Evolutionary conservation across 1,140 invertebrate species (phyloP).

Genomic region (Aphidius ervi): DNA sequence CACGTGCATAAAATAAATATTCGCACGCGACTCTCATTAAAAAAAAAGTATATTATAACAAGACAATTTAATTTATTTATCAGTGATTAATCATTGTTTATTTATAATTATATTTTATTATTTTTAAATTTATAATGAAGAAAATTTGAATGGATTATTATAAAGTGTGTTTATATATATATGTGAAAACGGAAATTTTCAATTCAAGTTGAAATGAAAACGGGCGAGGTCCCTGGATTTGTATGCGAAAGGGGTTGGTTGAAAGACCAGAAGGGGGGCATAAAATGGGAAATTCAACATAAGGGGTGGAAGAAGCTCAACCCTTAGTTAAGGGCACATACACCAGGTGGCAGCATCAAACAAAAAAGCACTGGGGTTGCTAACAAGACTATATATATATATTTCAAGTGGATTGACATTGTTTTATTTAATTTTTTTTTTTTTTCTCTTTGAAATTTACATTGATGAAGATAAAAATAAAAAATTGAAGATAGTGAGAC

Average conservation of each 20-base stretch:
- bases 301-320: slow-evolving; percentile 20
- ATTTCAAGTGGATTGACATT: slow-evolving; percentile 8
- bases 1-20: too few species aligned
- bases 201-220: background rate
- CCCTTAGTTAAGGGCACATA: slow-evolving; percentile 33
- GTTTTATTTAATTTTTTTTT: slow-evolving; percentile 11
- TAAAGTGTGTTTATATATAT: too few species aligned
- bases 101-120: too few species aligned
- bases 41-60: too few species aligned
- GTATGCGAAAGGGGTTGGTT: slow-evolving; percentile 10
- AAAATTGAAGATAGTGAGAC: background rate
- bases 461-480: background rate
- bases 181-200: too few species aligned
- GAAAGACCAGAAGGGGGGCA: background rate
- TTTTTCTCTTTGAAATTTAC: background rate
- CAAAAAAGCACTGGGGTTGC: background rate
- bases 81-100: too few species aligned
- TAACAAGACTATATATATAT: too few species aligned
- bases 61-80: too few species aligned
- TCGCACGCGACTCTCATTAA: too few species aligned
- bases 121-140: too few species aligned
- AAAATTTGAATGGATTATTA: too few species aligned
- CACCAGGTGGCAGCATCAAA: slow-evolving; percentile 29
- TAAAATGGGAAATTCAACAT: background rate
- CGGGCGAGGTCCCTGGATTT: slow-evolving; percentile 14